Evolutionary conservation across 1,140 invertebrate species (phyloP), one percentile per base, ranked within the genome.

Genomic region (Bombus turneri): DNA sequence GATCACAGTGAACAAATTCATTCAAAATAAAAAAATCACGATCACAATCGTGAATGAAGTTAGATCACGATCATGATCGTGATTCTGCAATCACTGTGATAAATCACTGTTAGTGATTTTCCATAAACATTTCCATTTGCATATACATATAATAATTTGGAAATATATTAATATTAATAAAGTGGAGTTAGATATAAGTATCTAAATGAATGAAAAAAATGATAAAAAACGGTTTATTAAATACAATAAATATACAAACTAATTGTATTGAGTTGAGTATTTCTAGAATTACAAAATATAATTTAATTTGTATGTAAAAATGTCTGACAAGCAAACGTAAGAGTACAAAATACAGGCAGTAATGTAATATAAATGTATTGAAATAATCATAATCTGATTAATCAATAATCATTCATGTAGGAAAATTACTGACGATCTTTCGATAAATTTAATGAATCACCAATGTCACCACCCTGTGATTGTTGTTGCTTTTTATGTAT

Each of bases 381-480:
- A 85, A 75, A 75, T 85, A 75, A 81, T 81, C 43, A 81, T 59
- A 81, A 75, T 85, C 22, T 80, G 83, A 80, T 85, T 31, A 72
- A 12, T 53, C 18, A 6, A 1, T 8, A 22, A 53, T 53, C 18
- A 22, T 53, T 53, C 18, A 53, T 10, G 6, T 39, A 3, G 15
- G 13, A 22, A 39, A 37, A 34, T 81, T 91, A 93, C 79, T 93
- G 90, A 57, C 93, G 92, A 83, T 95, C 94, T 78, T 94, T 95
- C 9, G 94, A 93, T 34, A 95, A 87, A 91, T 95, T 95, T 59
- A 95, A 85, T 9, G 94, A 93, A 68, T 95, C 94, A 13, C 89
- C 91, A 15, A 88, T 88, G n/a, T 94, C 93, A 10, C 53, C 43
- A 2, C 77, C 80, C 79, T 91, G 87, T 12, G 92, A 80, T 34